Evolutionary conservation across 2,113 vertebrate species (phyloP).

Genomic region (Perca flavescens): DNA sequence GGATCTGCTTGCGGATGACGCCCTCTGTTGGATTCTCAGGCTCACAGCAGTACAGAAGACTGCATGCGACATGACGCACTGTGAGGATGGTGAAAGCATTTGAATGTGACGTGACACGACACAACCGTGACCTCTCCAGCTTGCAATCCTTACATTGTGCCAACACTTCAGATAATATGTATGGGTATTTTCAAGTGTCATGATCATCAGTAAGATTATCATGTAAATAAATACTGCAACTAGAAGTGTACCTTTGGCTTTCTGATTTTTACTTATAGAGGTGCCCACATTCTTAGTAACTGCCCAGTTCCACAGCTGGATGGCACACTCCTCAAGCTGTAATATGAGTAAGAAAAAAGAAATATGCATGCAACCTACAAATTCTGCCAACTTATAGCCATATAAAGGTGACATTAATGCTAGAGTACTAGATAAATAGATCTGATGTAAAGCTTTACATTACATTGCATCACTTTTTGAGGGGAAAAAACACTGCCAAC

Average conservation of each 20-base stretch:
- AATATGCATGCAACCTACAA: neutral
- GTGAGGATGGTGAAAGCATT: slow-evolving; percentile 58
- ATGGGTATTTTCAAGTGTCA: neutral
- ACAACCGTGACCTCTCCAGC: neutral
- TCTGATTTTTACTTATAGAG: slow-evolving; percentile 83
- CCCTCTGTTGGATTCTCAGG: slow-evolving; percentile 83
- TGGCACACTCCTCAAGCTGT: slow-evolving; percentile 89
- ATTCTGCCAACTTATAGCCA: neutral
- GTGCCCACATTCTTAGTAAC: slow-evolving; percentile 82
- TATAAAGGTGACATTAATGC: neutral
- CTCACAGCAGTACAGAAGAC: slow-evolving; percentile 83
- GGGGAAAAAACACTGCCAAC: neutral
- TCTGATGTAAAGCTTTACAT: neutral
- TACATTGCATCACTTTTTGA: neutral
- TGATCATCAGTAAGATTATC: neutral
- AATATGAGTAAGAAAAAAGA: slow-evolving; percentile 5
- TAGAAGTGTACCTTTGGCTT: slow-evolving; percentile 85
- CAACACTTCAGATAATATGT: neutral
- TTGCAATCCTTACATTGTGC: neutral
- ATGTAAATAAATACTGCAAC: neutral
- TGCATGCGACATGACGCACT: slow-evolving; percentile 91
- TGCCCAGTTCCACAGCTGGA: slow-evolving; percentile 94
- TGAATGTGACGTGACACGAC: neutral
- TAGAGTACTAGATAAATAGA: neutral
- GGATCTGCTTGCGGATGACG: slow-evolving; percentile 86